These are phyloP conservation scores for Mycetomoellerius zeteki DNA, from an alignment of 1,140 invertebrate genomes.

Conservation along the genomic window DNA sequence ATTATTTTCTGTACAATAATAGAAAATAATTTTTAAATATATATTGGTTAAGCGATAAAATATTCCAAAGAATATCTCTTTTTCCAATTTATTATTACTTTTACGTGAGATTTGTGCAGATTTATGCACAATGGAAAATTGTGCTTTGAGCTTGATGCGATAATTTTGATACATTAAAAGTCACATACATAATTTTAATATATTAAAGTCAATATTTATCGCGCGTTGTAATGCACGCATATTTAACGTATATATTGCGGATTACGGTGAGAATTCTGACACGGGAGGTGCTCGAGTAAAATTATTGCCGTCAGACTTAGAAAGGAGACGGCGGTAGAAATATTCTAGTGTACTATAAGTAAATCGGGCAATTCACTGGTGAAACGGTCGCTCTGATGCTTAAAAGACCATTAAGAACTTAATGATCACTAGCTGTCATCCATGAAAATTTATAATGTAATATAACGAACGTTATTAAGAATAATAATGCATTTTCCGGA, in stretches of 20 bases:
- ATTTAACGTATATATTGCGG: not conserved
- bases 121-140: slow-evolving; percentile 36
- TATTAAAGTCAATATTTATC: slow-evolving; percentile 31
- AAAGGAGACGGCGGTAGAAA: not conserved
- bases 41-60: slow-evolving; percentile 1
- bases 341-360: slow-evolving; percentile 45
- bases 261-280: slow-evolving; percentile 2
- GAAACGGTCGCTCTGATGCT: slow-evolving; percentile 52
- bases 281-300: slow-evolving; percentile 2
- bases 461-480: slow-evolving; percentile 18
- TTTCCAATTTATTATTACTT: slow-evolving; percentile 43
- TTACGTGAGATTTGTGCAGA: slow-evolving; percentile 12
- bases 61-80: slow-evolving; percentile 2
- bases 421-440: slow-evolving; percentile 26
- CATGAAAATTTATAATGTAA: slow-evolving; percentile 36
- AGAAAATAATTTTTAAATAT: slow-evolving; percentile 16
- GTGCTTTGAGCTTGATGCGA: not conserved
- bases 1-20: slow-evolving; percentile 2
- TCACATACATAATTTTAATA: slow-evolving; percentile 33
- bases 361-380: slow-evolving; percentile 50
- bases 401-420: slow-evolving; percentile 49
- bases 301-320: slow-evolving; percentile 12
- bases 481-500: not conserved
- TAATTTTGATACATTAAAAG: slow-evolving; percentile 44
- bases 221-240: not conserved